Percentiles rank a stretch among this genome's conserved stretches.
phyloP scores from a whole-genome alignment of 2,797 vertebrate genomes.

The Manis javanica region DNA sequence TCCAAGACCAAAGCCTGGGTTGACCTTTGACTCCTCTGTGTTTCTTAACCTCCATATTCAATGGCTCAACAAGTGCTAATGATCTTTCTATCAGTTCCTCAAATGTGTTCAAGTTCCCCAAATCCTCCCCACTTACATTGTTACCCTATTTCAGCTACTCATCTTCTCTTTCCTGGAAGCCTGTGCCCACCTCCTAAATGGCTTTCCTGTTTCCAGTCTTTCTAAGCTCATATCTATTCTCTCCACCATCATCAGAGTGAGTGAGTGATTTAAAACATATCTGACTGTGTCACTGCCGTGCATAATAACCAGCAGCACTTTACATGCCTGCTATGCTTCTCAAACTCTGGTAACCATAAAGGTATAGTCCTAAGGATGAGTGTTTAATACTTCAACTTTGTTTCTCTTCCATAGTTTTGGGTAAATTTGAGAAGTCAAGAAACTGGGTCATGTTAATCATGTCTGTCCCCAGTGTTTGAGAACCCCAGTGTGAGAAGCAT shows the following conservation, averaged over 20 bases:
- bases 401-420: background rate
- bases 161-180: background rate
- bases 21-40: background rate
- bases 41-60: background rate
- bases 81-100: background rate
- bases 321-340: background rate
- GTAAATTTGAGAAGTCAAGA: background rate
- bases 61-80: background rate
- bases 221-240: background rate
- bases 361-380: background rate
- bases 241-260: background rate
- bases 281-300: background rate
- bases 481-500: background rate
- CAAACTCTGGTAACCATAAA: background rate
- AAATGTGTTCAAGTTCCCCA: background rate
- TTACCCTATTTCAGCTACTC: background rate
- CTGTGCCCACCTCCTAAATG: background rate
- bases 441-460: background rate
- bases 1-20: background rate
- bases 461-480: background rate
- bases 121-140: background rate
- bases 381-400: background rate
- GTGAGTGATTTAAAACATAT: background rate
- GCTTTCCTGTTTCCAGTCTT: background rate
- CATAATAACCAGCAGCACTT: background rate